phyloP scores from a whole-genome alignment of 2,797 vertebrate species.

The Chaetophractus vellerosus region DNA sequence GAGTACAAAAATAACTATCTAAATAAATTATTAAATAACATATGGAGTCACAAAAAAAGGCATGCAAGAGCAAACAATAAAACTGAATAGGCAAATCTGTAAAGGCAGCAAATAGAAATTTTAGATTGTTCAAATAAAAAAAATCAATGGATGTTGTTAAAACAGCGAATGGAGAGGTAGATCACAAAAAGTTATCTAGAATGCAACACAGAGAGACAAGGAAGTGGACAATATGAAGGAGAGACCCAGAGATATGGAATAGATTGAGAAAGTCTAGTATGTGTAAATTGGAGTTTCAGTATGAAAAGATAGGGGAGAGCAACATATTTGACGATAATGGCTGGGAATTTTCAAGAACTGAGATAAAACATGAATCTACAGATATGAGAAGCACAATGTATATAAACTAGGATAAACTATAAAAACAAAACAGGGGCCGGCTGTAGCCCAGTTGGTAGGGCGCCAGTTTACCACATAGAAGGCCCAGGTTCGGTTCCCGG shows the following conservation, averaged over 20 bases:
- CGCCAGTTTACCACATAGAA: too few species aligned
- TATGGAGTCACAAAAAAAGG: conserved; percentile 20
- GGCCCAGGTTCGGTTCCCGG: too few species aligned
- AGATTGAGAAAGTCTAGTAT: not conserved
- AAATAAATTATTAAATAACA: conserved; percentile 61
- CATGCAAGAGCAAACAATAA: not conserved
- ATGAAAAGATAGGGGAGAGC: not conserved
- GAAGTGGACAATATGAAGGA: not conserved
- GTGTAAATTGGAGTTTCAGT: not conserved
- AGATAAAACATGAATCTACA: conserved; percentile 25
- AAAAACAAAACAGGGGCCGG: conserved; percentile 44
- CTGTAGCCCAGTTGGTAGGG: too few species aligned
- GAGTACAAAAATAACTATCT: conserved; percentile 18
- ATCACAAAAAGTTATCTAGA: not conserved
- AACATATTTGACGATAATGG: not conserved
- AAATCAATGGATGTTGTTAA: not conserved
- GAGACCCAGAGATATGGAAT: not conserved
- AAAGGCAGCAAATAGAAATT: not conserved
- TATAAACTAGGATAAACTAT: not conserved
- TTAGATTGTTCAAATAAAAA: conserved; percentile 34
- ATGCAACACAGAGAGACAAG: not conserved
- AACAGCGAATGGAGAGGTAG: not conserved
- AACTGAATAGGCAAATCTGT: conserved; percentile 41
- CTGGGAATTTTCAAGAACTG: not conserved
- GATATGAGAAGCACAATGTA: not conserved